A percentile compares a stretch with the other conserved stretches of the same genome.
phyloP scores from a whole-genome alignment of 2,888 invertebrate genomes.

The Lordiphosa fenestrarum region DNA sequence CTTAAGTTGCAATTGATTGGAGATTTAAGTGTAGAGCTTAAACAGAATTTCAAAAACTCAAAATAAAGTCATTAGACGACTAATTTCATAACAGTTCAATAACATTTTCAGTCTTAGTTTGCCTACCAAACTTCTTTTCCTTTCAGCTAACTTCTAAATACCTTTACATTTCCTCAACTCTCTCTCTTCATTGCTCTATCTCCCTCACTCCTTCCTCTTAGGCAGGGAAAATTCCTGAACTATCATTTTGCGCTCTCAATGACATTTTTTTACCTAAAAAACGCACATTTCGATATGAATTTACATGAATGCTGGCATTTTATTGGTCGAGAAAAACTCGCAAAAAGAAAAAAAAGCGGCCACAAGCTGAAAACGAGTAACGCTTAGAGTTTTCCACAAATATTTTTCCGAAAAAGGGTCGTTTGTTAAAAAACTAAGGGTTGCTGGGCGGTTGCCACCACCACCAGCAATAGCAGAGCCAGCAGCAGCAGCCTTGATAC shows the following conservation, averaged over 20 bases:
- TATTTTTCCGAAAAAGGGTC: slow-evolving; percentile 46
- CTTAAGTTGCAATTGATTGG: too few relatives aligned
- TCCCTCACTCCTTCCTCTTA: background rate
- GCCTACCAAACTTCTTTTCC: background rate
- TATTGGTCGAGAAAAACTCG: slow-evolving; percentile 67
- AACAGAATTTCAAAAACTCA: too few relatives aligned
- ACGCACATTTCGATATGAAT: slow-evolving; percentile 63
- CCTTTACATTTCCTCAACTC: slow-evolving; percentile 25
- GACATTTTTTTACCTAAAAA: slow-evolving; percentile 75
- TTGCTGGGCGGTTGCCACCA: slow-evolving; percentile 58
- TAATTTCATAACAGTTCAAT: too few relatives aligned
- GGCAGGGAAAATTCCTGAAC: slow-evolving; percentile 67
- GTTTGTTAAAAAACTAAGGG: slow-evolving; percentile 47
- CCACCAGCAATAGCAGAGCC: slow-evolving; percentile 8
- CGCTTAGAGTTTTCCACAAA: slow-evolving; percentile 40
- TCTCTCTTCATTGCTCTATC: slow-evolving; percentile 8
- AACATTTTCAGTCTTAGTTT: background rate
- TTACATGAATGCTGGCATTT: slow-evolving; percentile 70
- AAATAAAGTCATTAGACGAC: too few relatives aligned
- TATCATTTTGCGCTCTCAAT: slow-evolving; percentile 50
- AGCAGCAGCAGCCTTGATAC: background rate
- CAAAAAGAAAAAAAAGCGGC: slow-evolving; percentile 39
- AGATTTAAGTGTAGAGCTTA: too few relatives aligned
- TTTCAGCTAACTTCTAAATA: slow-evolving; percentile 23
- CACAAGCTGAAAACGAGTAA: slow-evolving; percentile 38